Percentiles rank a stretch among this genome's conserved stretches.
phyloP scores from a whole-genome alignment of 2,797 vertebrate genomes.

The Coendou prehensilis region DNA sequence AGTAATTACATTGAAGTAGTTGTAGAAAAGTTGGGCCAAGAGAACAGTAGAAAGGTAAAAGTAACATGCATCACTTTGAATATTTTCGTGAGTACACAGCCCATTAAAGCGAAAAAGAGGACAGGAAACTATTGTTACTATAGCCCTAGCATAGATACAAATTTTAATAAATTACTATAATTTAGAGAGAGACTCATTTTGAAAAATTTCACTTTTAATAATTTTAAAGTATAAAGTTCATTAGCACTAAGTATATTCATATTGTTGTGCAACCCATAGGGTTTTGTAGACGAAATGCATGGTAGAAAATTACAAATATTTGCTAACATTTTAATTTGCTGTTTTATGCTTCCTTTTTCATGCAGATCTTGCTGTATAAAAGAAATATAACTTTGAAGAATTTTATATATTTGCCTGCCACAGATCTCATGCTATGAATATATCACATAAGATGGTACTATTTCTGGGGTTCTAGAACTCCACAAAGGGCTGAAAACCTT shows the following conservation, averaged over 20 bases:
- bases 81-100: neutral
- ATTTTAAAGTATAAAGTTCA: neutral
- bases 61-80: neutral
- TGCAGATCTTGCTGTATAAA: neutral
- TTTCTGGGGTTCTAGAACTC: neutral
- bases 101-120: neutral
- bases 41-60: neutral
- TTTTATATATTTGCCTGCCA: conserved; percentile 18
- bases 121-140: neutral
- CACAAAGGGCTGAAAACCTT: conserved; percentile 24
- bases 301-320: neutral
- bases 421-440: neutral
- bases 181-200: conserved; percentile 24
- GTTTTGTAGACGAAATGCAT: conserved; percentile 24
- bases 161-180: neutral
- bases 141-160: neutral
- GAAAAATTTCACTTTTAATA: conserved; percentile 48
- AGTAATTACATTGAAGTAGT: neutral
- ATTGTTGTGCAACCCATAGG: neutral
- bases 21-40: neutral
- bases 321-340: neutral
- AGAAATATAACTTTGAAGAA: conserved; percentile 1
- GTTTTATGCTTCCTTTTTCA: conserved; percentile 20
- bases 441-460: neutral
- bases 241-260: neutral